Conservation (phyloP, 2,113 vertebrate species). For the Pseudorectes ferrugineus region DNA sequence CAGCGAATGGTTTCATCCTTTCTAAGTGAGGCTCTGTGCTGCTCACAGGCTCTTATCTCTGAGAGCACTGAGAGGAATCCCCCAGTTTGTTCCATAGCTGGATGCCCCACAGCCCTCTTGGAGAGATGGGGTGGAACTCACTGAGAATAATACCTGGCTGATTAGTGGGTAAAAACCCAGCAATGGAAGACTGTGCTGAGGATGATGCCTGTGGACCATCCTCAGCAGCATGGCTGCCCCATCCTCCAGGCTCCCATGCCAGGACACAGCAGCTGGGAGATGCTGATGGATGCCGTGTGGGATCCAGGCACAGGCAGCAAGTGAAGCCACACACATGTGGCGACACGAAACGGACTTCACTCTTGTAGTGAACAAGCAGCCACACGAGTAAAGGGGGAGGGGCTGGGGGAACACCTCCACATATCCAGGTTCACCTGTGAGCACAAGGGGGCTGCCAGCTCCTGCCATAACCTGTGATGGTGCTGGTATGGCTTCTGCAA, state of each 20-base stretch:
- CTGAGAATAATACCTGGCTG: neutral
- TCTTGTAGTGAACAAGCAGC: rapidly evolving
- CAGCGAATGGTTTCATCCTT: neutral
- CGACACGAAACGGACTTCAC: neutral
- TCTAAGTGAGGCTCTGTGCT: neutral
- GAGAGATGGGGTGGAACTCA: neutral
- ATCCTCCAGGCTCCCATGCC: neutral
- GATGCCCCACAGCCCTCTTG: neutral
- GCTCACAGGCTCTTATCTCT: neutral
- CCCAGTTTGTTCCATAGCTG: neutral
- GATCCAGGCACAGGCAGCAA: neutral
- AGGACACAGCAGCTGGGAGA: neutral
- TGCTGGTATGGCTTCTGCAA: neutral
- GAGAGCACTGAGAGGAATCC: neutral
- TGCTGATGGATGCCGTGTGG: neutral
- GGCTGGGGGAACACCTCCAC: neutral
- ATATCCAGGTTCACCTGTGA: neutral
- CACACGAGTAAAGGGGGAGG: rapidly evolving
- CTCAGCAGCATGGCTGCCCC: neutral
- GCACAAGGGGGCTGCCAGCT: neutral
- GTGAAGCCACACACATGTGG: neutral
- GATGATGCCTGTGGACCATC: neutral
- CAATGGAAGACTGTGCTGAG: neutral
- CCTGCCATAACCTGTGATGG: neutral
- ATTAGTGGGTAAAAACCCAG: neutral